Conservation (phyloP, 2,888 invertebrate genomes). For the Acholoe squamosa region DNA sequence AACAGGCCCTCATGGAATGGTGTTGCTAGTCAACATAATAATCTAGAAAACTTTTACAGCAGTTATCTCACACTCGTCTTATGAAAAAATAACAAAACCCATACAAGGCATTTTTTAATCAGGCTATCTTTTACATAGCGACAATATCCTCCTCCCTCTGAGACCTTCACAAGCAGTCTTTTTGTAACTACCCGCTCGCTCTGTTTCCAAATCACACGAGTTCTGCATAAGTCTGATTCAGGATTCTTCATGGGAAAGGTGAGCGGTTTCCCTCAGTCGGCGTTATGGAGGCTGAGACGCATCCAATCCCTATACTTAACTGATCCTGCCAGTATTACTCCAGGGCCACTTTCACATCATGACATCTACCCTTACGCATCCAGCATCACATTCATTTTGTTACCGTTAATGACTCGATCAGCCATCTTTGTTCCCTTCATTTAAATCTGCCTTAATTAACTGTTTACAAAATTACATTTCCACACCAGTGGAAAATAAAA, state of each 20-base stretch:
- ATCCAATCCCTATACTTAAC: no score
- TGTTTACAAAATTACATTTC: no score
- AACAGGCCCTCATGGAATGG: slow-evolving; percentile 20
- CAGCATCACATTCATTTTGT: no score
- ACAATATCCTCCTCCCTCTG: neutral
- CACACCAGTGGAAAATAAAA: neutral
- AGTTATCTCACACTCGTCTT: neutral
- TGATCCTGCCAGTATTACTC: no score
- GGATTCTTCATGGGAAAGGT: neutral
- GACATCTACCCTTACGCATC: no score
- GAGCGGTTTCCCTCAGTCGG: neutral
- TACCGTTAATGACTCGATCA: no score
- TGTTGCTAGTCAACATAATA: neutral
- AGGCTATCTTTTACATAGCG: neutral
- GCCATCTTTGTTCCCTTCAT: no score
- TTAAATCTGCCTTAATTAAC: no score
- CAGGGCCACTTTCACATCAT: no score
- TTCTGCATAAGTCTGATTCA: neutral
- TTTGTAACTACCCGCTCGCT: neutral
- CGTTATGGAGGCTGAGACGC: no score
- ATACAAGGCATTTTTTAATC: neutral
- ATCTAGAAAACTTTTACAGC: slow-evolving; percentile 7
- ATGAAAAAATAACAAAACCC: neutral
- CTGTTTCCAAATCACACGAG: neutral
- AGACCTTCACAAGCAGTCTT: neutral